Conservation (phyloP, 2,888 invertebrate genomes). For the Ephialtes manifestator region DNA sequence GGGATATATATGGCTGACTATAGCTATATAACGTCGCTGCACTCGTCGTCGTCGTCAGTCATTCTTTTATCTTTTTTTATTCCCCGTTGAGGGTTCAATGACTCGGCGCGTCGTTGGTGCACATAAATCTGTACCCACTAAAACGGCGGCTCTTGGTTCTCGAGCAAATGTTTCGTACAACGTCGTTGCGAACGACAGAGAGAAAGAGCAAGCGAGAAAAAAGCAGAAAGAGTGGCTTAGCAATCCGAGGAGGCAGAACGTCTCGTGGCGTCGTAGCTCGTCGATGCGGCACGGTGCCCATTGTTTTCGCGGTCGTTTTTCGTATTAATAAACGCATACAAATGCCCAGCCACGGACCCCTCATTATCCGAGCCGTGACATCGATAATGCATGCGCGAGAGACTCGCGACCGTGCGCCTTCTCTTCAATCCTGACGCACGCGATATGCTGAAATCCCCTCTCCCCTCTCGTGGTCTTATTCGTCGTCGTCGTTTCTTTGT, state of each 20-base stretch:
- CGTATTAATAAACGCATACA: slow-evolving; percentile 72
- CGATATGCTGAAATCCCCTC: slow-evolving; percentile 2
- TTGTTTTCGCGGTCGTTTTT: slow-evolving; percentile 75
- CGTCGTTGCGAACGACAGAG: slow-evolving; percentile 54
- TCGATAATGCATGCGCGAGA: slow-evolving; percentile 73
- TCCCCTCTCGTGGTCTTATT: slow-evolving; percentile 17
- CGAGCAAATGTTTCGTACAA: slow-evolving; percentile 62
- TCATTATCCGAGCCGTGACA: slow-evolving; percentile 73
- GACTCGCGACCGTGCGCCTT: slow-evolving; percentile 20
- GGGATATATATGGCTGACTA: background rate
- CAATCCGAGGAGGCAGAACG: slow-evolving; percentile 58
- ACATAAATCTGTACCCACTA: slow-evolving; percentile 60
- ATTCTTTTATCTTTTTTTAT: slow-evolving; percentile 35
- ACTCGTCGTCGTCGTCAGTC: slow-evolving; percentile 32
- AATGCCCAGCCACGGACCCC: slow-evolving; percentile 69
- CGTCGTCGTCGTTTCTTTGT: slow-evolving; percentile 33
- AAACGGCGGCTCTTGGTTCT: slow-evolving; percentile 49
- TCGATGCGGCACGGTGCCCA: slow-evolving; percentile 67
- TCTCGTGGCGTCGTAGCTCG: slow-evolving; percentile 54
- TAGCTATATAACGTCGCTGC: slow-evolving; percentile 18
- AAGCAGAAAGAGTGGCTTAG: slow-evolving; percentile 49
- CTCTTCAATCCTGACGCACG: slow-evolving; percentile 38
- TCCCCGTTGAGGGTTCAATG: slow-evolving; percentile 57
- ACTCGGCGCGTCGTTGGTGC: slow-evolving; percentile 51
- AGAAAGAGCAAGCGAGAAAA: slow-evolving; percentile 22